These are phyloP conservation scores for Bradypodion ventrale DNA, from an alignment of 2,797 vertebrate species.

Conservation along the genomic window DNA sequence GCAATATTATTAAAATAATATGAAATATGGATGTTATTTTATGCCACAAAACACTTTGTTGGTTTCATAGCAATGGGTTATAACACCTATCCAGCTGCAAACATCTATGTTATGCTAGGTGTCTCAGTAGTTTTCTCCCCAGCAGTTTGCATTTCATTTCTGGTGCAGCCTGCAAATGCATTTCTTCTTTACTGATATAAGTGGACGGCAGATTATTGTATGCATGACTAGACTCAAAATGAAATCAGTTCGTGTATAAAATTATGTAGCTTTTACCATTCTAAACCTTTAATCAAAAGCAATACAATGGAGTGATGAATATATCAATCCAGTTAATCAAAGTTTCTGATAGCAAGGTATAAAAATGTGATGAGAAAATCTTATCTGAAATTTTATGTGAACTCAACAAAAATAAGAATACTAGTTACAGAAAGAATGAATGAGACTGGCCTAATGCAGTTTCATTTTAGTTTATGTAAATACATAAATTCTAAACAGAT, in stretches of 20 bases:
- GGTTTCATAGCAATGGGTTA: too few relatives aligned
- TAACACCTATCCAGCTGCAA: too few relatives aligned
- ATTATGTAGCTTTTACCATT: background rate
- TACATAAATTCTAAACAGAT: background rate
- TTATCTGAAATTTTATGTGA: background rate
- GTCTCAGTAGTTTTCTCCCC: too few relatives aligned
- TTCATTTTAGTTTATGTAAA: background rate
- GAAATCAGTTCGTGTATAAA: background rate
- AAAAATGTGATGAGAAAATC: background rate
- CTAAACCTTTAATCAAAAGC: background rate
- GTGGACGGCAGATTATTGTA: background rate
- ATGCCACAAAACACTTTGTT: too few relatives aligned
- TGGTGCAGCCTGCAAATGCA: background rate
- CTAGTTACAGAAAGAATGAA: background rate
- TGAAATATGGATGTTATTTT: too few relatives aligned
- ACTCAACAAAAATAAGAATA: background rate
- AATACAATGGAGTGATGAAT: background rate
- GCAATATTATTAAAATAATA: background rate
- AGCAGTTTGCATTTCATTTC: too few relatives aligned
- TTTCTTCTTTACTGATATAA: background rate
- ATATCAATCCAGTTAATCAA: background rate
- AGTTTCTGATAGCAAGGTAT: background rate
- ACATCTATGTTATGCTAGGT: too few relatives aligned
- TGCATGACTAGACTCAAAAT: background rate
- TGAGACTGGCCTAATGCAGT: background rate